Percentiles rank a stretch among this genome's conserved stretches.
Evolutionary conservation across 2,797 vertebrate species (phyloP).

Genomic region (Melanotaenia pygmaea): DNA sequence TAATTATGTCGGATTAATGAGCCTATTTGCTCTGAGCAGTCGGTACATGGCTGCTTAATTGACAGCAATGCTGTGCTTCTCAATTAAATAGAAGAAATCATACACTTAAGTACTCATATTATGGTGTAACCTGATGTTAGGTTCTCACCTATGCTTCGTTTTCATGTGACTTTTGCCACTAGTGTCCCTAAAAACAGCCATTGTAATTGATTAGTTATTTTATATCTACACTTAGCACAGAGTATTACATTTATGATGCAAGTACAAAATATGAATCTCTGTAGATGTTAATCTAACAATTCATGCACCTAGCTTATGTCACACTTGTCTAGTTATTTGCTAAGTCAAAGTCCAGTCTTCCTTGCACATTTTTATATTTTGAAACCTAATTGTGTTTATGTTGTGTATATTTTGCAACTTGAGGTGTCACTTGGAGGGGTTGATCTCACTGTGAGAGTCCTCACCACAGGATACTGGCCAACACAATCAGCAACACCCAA

Average conservation of each 20-base stretch:
- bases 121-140: slow-evolving; percentile 24
- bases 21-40: slow-evolving; percentile 28
- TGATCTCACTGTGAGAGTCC: slow-evolving; percentile 96
- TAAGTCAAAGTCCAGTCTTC: neutral
- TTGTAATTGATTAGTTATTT: slow-evolving; percentile 3
- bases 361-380: neutral
- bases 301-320: neutral
- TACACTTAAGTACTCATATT: slow-evolving; percentile 28
- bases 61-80: slow-evolving; percentile 20
- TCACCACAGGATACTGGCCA: slow-evolving; percentile 99
- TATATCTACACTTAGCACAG: neutral
- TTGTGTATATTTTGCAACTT: slow-evolving; percentile 8
- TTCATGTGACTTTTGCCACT: slow-evolving; percentile 24
- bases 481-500: slow-evolving; percentile 99
- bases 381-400: neutral
- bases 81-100: slow-evolving; percentile 42
- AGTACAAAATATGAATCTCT: neutral
- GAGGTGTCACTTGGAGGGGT: slow-evolving; percentile 96
- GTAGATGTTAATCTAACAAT: neutral
- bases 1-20: slow-evolving; percentile 37
- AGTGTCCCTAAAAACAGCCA: neutral
- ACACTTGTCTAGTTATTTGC: neutral
- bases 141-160: slow-evolving; percentile 17
- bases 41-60: slow-evolving; percentile 17
- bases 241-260: neutral